phyloP scores from a whole-genome alignment of 1,140 invertebrate genomes.

The Hormaphis cornu region DNA sequence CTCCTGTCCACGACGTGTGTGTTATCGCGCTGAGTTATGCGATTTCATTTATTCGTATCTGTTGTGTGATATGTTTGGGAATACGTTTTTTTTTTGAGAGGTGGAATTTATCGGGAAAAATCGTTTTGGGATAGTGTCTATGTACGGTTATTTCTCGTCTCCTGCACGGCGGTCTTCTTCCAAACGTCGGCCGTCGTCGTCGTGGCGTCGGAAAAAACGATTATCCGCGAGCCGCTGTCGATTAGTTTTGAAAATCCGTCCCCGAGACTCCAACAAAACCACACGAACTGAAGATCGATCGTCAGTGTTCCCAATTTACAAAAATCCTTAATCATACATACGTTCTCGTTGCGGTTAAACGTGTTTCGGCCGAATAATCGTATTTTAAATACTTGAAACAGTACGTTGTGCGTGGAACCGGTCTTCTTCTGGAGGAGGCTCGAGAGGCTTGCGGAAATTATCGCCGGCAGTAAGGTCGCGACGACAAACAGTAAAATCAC shows the following conservation, averaged over 20 bases:
- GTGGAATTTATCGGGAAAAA: no score
- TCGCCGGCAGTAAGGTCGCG: neutral
- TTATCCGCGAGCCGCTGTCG: neutral
- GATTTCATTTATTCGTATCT: no score
- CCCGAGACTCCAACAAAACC: conserved; percentile 7
- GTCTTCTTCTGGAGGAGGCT: neutral
- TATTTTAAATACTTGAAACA: neutral
- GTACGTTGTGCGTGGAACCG: neutral
- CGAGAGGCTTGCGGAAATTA: neutral
- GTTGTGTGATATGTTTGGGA: no score
- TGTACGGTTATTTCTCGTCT: no score
- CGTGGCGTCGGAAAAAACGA: neutral
- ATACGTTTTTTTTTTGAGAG: no score
- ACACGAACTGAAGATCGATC: neutral
- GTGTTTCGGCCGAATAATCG: no score
- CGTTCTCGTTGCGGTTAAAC: no score
- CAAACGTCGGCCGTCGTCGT: no score
- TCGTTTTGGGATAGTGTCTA: no score
- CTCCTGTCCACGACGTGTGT: no score
- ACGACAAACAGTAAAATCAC: neutral
- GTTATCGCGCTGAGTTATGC: no score
- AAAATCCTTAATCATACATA: neutral
- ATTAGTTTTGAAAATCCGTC: neutral
- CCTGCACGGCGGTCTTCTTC: no score
- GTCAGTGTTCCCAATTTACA: conserved; percentile 11